A percentile compares a stretch with the other conserved stretches of the same genome.
phyloP scores from a whole-genome alignment of 64 coral and sea anemone genomes.

The Actinia tenebrosa region DNA sequence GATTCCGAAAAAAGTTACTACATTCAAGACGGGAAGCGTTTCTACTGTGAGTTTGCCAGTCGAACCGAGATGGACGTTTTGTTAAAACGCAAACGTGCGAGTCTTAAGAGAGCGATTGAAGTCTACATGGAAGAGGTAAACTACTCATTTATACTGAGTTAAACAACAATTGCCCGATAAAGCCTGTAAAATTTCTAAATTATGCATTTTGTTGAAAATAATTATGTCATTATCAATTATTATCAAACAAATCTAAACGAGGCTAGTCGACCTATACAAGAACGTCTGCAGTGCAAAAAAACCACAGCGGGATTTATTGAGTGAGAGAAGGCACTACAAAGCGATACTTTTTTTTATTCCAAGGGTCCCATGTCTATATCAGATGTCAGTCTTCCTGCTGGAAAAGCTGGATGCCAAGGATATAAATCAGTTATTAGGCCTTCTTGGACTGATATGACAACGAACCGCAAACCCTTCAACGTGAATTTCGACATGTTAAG shows the following conservation, averaged over 20 bases:
- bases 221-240: too few species aligned
- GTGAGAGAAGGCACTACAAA: too few species aligned
- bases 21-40: background rate
- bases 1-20: conserved; percentile 15
- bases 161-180: too few species aligned
- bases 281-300: too few species aligned
- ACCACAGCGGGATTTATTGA: too few species aligned
- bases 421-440: background rate
- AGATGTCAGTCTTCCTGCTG: conserved; percentile 3
- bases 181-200: too few species aligned
- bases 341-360: background rate
- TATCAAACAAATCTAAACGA: too few species aligned
- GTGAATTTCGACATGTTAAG: conserved; percentile 21
- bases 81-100: conserved; percentile 18
- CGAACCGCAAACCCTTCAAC: background rate
- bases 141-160: too few species aligned
- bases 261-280: too few species aligned
- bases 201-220: too few species aligned
- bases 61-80: conserved; percentile 3
- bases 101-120: conserved; percentile 41
- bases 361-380: background rate
- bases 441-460: conserved; percentile 11
- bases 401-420: conserved; percentile 9
- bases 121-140: conserved; percentile 59
- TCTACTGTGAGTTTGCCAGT: conserved; percentile 21